Evolutionary conservation across 2,888 invertebrate genomes (phyloP), one percentile per base, ranked within the genome.

Genomic region (Zygogramma bicolorata): DNA sequence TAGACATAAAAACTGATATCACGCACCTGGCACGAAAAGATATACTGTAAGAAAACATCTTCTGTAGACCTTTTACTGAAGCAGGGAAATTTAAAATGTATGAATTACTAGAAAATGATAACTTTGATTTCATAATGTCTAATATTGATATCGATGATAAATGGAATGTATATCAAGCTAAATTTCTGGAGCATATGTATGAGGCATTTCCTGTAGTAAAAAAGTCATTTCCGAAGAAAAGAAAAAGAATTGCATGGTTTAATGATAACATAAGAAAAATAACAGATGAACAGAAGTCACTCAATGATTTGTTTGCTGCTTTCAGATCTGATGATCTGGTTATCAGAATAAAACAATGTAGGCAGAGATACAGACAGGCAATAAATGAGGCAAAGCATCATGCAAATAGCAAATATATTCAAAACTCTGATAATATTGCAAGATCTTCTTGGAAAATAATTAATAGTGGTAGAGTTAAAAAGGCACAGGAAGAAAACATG

Each of bases 181-280:
- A 13, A 60, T 34, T 60, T 31, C 60, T 60, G n/a, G 22, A 60
- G 18, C 10, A 60, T 31, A 60, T 60, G 60, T n/a, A n/a, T n/a
- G n/a, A n/a, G n/a, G n/a, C n/a, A n/a, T n/a, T n/a, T n/a, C n/a
- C n/a, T n/a, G n/a, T n/a, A n/a, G n/a, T n/a, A n/a, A 38, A 60
- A 34, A 31, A 18, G 38, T 34, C 38, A 60, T 60, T 60, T 15
- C 38, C 34, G 22, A 15, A 60, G 20, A 10, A 38, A 31, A 60
- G 38, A n/a, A 60, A 38, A 18, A 49, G 13, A 20, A 49, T n/a
- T 42, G 18, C 7, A 18, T 34, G 38, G 38, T 60, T 34, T 34
- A 60, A 8, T 60, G 34, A 38, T 31, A 38, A 60, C 1, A 29
- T 60, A 5, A 34, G 38, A 60, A 34, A 60, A 49, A 49, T 49